Percentiles rank a stretch among this genome's conserved stretches.
These are phyloP conservation scores for Syndactyla subalaris DNA, from an alignment of 2,797 vertebrate species.

Conservation along the genomic window DNA sequence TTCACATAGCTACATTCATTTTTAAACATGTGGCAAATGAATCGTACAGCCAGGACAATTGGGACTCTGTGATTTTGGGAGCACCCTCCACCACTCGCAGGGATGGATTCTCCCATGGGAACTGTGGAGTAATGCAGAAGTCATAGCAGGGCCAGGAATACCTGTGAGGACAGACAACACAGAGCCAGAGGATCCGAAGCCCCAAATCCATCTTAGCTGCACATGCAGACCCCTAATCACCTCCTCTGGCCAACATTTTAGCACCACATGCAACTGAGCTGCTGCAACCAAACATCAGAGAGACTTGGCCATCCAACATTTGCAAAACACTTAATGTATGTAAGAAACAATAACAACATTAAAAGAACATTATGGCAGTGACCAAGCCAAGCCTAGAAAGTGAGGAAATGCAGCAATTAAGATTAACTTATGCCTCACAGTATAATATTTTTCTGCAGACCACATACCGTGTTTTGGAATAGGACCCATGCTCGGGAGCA, in stretches of 20 bases:
- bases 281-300: conserved; percentile 42
- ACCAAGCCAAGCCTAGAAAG: conserved; percentile 38
- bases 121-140: background rate
- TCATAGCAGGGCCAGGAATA: background rate
- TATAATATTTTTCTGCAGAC: conserved; percentile 9
- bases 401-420: conserved; percentile 26
- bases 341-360: conserved; percentile 49
- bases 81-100: background rate
- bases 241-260: conserved; percentile 13
- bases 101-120: conserved; percentile 28
- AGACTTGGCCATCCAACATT: conserved; percentile 5
- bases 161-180: background rate
- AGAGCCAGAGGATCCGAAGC: background rate
- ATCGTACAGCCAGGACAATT: conserved; percentile 32
- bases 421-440: background rate
- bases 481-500: accelerated
- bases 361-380: conserved; percentile 29
- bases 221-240: background rate
- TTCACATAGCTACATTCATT: conserved; percentile 64
- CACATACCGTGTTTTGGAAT: conserved; percentile 35
- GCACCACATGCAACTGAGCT: background rate
- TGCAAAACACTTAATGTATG: background rate
- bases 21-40: conserved; percentile 64
- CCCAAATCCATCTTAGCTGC: background rate
- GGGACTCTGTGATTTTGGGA: conserved; percentile 49